These are phyloP conservation scores for Neomorphus geoffroyi DNA, from an alignment of 2,797 vertebrate genomes.

Conservation along the genomic window DNA sequence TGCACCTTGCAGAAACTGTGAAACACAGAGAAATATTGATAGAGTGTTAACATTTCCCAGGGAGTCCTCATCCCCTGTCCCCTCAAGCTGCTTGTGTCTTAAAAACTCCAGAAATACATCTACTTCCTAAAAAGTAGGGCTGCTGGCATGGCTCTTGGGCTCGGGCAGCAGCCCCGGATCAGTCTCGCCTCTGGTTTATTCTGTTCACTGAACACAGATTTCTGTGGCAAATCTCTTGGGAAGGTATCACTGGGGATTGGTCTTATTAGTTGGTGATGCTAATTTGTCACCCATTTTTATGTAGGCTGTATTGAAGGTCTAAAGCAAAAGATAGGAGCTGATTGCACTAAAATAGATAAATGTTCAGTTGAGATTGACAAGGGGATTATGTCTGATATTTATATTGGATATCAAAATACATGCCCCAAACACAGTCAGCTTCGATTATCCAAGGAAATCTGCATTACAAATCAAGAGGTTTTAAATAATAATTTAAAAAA, in stretches of 20 bases:
- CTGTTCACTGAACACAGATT: background rate
- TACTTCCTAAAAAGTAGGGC: accelerated
- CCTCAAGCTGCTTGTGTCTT: background rate
- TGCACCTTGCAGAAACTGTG: background rate
- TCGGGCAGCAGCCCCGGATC: background rate
- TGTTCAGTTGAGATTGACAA: background rate
- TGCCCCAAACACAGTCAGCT: background rate
- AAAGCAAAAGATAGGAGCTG: background rate
- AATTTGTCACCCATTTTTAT: background rate
- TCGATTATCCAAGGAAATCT: background rate
- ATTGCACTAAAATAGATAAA: background rate
- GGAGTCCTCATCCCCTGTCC: background rate
- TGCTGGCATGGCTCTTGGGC: background rate
- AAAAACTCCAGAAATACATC: background rate
- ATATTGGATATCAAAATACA: background rate
- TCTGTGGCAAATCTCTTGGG: background rate
- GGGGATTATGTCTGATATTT: background rate
- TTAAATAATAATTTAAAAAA: background rate
- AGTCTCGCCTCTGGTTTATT: background rate
- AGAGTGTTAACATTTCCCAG: background rate
- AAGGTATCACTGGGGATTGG: background rate
- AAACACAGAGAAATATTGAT: background rate
- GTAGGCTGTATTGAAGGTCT: background rate
- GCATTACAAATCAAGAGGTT: background rate
- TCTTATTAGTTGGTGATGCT: background rate